These are phyloP conservation scores for Prorops nasuta DNA, from an alignment of 1,140 invertebrate species.

Conservation along the genomic window DNA sequence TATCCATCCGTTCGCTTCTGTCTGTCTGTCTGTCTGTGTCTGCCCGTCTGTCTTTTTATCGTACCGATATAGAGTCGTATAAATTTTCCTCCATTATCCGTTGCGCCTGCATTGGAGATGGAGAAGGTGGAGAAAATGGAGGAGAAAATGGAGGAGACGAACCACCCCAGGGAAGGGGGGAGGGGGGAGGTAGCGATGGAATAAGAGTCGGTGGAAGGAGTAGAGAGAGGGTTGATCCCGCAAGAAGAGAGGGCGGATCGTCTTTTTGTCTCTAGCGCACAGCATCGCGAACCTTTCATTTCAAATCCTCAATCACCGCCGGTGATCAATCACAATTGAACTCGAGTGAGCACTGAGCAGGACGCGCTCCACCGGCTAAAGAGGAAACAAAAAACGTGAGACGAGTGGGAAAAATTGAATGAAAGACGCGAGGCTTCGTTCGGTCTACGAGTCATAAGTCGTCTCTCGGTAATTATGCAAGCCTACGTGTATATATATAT, in stretches of 20 bases:
- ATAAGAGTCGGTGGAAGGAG: background rate
- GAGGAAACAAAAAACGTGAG: constrained; percentile 16
- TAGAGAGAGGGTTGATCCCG: constrained; percentile 6
- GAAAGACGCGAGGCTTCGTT: constrained; percentile 20
- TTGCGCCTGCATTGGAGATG: constrained; percentile 20
- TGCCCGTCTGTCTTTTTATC: constrained; percentile 51
- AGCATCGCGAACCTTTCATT: constrained; percentile 38
- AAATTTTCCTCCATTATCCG: constrained; percentile 53
- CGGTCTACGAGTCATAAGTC: constrained; percentile 29
- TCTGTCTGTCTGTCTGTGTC: constrained; percentile 26
- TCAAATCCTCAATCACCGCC: constrained; percentile 49
- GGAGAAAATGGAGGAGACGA: constrained; percentile 8
- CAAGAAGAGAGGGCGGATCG: constrained; percentile 21
- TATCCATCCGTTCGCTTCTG: constrained; percentile 28
- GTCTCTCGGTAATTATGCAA: constrained; percentile 21
- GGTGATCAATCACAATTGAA: constrained; percentile 56
- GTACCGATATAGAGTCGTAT: constrained; percentile 52
- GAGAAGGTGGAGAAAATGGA: constrained; percentile 7
- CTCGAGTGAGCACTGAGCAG: constrained; percentile 25
- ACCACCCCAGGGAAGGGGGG: background rate
- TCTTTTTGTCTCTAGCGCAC: constrained; percentile 43
- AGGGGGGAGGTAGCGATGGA: constrained; percentile 2
- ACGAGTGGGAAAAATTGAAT: constrained; percentile 13
- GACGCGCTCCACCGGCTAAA: constrained; percentile 13
- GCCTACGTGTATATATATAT: too few relatives aligned